These are phyloP conservation scores for Gallirallus australis DNA, from an alignment of 2,797 vertebrate species.

Conservation along the genomic window DNA sequence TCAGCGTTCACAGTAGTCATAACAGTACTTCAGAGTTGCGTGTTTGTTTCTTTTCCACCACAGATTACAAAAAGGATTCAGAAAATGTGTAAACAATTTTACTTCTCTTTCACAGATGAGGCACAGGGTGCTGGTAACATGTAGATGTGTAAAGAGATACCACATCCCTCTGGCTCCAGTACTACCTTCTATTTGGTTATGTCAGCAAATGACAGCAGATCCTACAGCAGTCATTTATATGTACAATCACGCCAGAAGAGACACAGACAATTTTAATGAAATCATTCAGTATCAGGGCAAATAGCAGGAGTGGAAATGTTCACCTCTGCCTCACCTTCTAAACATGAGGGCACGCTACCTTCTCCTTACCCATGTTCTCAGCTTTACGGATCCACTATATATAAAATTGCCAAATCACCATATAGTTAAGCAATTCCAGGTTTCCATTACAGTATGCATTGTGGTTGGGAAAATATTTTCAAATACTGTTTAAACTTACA, in stretches of 20 bases:
- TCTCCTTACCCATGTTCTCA: neutral
- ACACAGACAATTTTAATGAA: fast-evolving
- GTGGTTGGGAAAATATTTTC: constrained; percentile 40
- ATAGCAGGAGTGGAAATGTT: neutral
- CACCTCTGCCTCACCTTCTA: neutral
- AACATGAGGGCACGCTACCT: neutral
- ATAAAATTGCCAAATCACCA: neutral
- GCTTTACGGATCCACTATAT: neutral
- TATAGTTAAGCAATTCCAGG: constrained; percentile 23
- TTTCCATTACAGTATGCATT: constrained; percentile 17
- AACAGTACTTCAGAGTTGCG: neutral
- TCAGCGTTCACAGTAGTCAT: neutral
- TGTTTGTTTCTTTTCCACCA: neutral
- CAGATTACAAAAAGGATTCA: neutral
- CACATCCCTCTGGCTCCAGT: neutral
- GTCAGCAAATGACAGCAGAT: neutral
- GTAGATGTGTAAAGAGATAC: neutral
- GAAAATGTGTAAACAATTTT: neutral
- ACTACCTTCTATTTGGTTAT: neutral
- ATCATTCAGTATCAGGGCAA: neutral
- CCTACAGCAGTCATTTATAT: neutral
- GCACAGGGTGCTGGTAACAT: fast-evolving
- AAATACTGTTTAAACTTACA: constrained; percentile 43
- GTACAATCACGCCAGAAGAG: neutral
- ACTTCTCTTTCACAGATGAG: neutral